These are phyloP conservation scores for Daboia siamensis DNA, from an alignment of 2,113 vertebrate species.

Conservation along the genomic window DNA sequence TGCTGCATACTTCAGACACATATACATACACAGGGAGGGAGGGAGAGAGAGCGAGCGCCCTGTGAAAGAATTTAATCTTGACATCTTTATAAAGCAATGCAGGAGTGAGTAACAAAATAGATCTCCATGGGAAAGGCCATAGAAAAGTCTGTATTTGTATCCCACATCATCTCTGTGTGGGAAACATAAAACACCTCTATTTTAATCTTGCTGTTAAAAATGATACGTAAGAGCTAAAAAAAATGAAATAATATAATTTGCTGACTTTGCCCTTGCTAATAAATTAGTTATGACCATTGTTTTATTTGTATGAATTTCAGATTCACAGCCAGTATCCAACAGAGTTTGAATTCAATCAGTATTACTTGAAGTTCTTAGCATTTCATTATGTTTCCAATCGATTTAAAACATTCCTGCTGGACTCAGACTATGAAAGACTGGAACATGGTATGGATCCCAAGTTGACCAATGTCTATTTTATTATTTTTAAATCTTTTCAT, in stretches of 20 bases:
- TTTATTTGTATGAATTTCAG: slow-evolving; percentile 66
- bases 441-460: slow-evolving; percentile 86
- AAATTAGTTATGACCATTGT: slow-evolving; percentile 25
- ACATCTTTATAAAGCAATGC: neutral
- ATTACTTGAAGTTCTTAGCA: slow-evolving; percentile 97
- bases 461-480: slow-evolving; percentile 18
- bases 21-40: no score
- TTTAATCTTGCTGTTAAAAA: slow-evolving; percentile 1
- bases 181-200: neutral
- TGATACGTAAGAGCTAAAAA: neutral
- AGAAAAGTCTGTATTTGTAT: neutral
- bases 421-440: slow-evolving; percentile 95
- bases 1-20: neutral
- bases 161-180: neutral
- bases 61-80: neutral
- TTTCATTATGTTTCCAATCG: slow-evolving; percentile 96
- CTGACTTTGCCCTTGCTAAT: neutral
- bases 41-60: no score
- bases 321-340: slow-evolving; percentile 90
- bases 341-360: slow-evolving; percentile 98
- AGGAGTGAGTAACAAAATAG: neutral
- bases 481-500: neutral
- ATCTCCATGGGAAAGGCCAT: neutral
- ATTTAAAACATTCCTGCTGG: slow-evolving; percentile 98
- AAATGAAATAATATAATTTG: neutral